phyloP scores from a whole-genome alignment of 2,888 invertebrate species.

The Zelleria hepariella region DNA sequence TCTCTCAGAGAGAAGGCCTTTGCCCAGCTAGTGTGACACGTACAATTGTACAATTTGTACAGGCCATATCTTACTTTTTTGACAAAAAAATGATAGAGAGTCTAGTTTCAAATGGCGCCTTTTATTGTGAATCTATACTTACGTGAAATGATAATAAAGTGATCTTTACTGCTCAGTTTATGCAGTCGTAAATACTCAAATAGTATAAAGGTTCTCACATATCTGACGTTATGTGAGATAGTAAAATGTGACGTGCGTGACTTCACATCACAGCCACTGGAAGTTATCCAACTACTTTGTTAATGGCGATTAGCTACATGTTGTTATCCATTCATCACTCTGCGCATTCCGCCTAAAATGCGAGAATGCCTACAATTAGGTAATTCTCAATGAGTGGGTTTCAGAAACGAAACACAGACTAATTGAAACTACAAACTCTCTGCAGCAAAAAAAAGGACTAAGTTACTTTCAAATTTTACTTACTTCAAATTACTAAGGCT shows the following conservation, averaged over 20 bases:
- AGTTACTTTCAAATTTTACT: too few relatives aligned
- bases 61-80: too few relatives aligned
- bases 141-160: neutral
- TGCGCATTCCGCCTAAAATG: neutral
- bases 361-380: neutral
- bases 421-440: too few relatives aligned
- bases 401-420: too few relatives aligned
- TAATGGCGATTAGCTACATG: conserved; percentile 13
- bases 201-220: neutral
- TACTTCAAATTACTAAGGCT: too few relatives aligned
- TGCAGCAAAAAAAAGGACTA: too few relatives aligned
- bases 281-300: conserved; percentile 34
- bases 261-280: conserved; percentile 28
- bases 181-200: conserved; percentile 5
- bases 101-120: too few relatives aligned
- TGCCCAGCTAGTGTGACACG: too few relatives aligned
- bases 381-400: neutral
- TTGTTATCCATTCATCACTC: neutral
- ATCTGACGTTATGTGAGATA: conserved; percentile 24
- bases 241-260: conserved; percentile 28
- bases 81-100: too few relatives aligned
- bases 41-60: too few relatives aligned
- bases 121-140: neutral
- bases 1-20: too few relatives aligned
- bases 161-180: conserved; percentile 3